A percentile compares a stretch with the other conserved stretches of the same genome.
Evolutionary conservation across 2,797 vertebrate genomes (phyloP).

Genomic region (Acrossocheilus fasciatus): DNA sequence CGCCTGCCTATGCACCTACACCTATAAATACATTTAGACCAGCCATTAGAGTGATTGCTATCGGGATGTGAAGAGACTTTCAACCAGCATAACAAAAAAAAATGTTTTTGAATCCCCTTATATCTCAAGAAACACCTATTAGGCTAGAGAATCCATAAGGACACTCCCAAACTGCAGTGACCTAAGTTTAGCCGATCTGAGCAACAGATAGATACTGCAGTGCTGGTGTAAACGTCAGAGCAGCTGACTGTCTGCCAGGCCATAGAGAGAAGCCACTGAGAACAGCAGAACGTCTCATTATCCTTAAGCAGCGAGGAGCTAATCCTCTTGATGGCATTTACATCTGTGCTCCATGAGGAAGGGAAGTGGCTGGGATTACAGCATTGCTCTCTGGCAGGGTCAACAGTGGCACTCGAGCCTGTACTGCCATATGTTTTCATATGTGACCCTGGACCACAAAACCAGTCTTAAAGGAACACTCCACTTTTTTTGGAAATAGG

Average conservation of each 20-base stretch:
- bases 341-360: slow-evolving; percentile 63
- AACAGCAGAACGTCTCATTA: slow-evolving; percentile 63
- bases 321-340: slow-evolving; percentile 75
- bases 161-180: background rate
- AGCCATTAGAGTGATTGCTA: too few relatives aligned
- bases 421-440: background rate
- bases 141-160: background rate
- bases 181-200: background rate
- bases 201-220: slow-evolving; percentile 25
- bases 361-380: slow-evolving; percentile 49
- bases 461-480: too few relatives aligned
- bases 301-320: slow-evolving; percentile 64
- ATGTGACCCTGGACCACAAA: too few relatives aligned
- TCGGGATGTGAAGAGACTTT: too few relatives aligned
- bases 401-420: slow-evolving; percentile 10
- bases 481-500: too few relatives aligned
- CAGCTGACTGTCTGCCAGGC: slow-evolving; percentile 20
- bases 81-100: too few relatives aligned
- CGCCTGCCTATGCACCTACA: too few relatives aligned
- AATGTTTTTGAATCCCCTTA: too few relatives aligned
- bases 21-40: too few relatives aligned
- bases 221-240: slow-evolving; percentile 18
- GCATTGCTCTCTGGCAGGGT: background rate
- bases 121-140: slow-evolving; percentile 2
- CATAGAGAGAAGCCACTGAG: slow-evolving; percentile 1